Percentiles rank a stretch among this genome's conserved stretches.
Evolutionary conservation across 2,797 vertebrate genomes (phyloP).

Genomic region (Pangasius mekongensis): DNA sequence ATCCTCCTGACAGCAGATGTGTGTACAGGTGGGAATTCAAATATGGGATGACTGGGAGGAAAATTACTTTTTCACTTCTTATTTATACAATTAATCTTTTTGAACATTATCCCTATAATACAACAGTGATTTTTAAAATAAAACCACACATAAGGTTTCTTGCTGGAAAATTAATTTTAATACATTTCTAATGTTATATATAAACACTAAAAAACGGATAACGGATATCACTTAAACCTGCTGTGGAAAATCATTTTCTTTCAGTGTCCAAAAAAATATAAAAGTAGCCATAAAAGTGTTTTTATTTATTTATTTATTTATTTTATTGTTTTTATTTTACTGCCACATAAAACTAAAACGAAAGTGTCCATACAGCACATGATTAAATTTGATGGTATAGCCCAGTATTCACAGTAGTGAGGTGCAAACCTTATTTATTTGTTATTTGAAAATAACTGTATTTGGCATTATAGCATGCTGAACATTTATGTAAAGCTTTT

Average conservation of each 20-base stretch:
- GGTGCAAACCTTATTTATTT: not conserved
- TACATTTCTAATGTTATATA: not conserved
- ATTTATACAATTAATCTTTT: not conserved
- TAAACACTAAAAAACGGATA: too few relatives aligned
- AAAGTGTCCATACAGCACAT: not conserved
- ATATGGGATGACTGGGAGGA: too few relatives aligned
- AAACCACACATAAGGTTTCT: not conserved
- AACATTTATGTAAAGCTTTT: not conserved
- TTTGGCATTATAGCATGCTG: not conserved
- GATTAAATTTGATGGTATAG: not conserved
- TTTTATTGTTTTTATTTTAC: not conserved
- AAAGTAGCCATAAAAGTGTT: not conserved
- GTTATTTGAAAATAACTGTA: not conserved
- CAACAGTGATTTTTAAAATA: not conserved
- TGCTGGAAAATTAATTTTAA: not conserved
- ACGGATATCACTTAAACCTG: too few relatives aligned
- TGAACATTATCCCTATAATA: not conserved
- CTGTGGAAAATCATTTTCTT: too few relatives aligned
- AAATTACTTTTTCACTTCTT: conserved; percentile 1
- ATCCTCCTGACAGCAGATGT: not conserved
- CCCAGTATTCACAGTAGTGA: not conserved
- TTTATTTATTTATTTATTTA: not conserved
- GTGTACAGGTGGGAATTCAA: not conserved
- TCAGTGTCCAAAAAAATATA: not conserved
- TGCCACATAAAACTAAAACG: not conserved